These are phyloP conservation scores for Digitonthophagus gazella DNA, from an alignment of 2,888 invertebrate species.

Conservation along the genomic window DNA sequence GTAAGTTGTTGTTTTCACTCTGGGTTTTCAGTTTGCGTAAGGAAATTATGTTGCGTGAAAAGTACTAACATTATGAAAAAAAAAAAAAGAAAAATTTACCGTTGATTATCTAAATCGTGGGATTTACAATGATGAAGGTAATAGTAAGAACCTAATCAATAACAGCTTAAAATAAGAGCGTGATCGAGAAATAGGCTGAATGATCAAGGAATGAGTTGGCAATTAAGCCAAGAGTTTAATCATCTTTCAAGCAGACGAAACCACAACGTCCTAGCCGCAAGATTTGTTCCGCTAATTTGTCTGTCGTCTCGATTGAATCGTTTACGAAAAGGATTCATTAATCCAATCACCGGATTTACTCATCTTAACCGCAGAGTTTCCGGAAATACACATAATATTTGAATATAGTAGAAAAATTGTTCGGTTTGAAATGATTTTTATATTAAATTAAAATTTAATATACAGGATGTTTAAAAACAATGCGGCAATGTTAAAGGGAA, in stretches of 20 bases:
- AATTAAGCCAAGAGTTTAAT: not conserved
- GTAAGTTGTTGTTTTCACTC: not conserved
- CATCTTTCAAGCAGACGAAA: not conserved
- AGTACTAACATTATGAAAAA: not conserved
- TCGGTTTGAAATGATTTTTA: not conserved
- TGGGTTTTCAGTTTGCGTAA: not conserved
- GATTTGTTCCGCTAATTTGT: not conserved
- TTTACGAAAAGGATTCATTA: not conserved
- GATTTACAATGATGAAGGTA: too few relatives aligned
- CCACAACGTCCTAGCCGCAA: not conserved
- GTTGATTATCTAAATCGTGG: too few relatives aligned
- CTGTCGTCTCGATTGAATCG: not conserved
- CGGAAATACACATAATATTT: not conserved
- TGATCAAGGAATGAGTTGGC: not conserved
- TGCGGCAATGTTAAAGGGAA: too few relatives aligned
- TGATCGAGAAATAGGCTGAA: too few relatives aligned
- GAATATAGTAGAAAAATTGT: too few relatives aligned
- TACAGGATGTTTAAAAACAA: too few relatives aligned
- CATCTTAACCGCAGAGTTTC: not conserved
- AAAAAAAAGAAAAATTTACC: too few relatives aligned
- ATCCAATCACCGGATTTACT: not conserved
- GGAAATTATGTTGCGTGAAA: not conserved
- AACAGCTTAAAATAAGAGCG: too few relatives aligned
- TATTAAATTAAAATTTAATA: too few relatives aligned
- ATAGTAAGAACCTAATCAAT: too few relatives aligned